A percentile compares a stretch with the other conserved stretches of the same genome.
Conservation (phyloP, 2,888 invertebrate species). For the Achlya flavicornis region DNA sequence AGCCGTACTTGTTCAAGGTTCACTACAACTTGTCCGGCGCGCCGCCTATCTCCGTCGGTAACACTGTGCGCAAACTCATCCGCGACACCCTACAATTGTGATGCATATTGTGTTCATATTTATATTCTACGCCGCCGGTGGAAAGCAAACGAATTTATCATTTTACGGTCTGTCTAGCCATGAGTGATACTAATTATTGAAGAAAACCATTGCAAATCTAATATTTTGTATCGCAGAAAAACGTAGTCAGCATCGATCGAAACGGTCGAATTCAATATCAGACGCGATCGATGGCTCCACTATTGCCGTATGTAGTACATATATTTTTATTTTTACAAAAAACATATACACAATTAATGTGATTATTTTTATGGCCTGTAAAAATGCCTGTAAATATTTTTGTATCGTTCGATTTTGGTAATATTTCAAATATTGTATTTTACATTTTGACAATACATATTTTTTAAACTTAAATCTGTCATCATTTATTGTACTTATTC, state of each 20-base stretch:
- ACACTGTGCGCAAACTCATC: conserved; percentile 95
- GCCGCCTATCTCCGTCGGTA: conserved; percentile 91
- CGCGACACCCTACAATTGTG: conserved; percentile 93
- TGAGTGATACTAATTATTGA: background rate
- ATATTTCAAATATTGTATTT: conserved; percentile 26
- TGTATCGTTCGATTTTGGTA: background rate
- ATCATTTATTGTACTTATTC: conserved; percentile 42
- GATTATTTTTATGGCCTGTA: conserved; percentile 7
- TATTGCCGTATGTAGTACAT: background rate
- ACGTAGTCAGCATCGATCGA: background rate
- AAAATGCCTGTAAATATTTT: background rate
- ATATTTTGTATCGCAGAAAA: background rate
- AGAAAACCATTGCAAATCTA: background rate
- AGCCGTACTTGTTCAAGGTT: conserved; percentile 98
- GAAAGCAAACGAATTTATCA: conserved; percentile 15
- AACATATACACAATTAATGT: background rate
- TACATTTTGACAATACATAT: conserved; percentile 38
- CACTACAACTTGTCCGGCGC: conserved; percentile 92
- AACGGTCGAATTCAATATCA: background rate
- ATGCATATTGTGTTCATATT: conserved; percentile 54
- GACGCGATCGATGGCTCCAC: conserved; percentile 21
- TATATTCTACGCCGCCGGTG: conserved; percentile 16
- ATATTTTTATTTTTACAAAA: conserved; percentile 9
- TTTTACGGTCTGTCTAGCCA: background rate
- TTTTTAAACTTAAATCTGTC: conserved; percentile 33